Percentiles rank a stretch among this genome's conserved stretches.
Evolutionary conservation across 1,140 invertebrate species (phyloP).

Genomic region (Drosophila aff.): DNA sequence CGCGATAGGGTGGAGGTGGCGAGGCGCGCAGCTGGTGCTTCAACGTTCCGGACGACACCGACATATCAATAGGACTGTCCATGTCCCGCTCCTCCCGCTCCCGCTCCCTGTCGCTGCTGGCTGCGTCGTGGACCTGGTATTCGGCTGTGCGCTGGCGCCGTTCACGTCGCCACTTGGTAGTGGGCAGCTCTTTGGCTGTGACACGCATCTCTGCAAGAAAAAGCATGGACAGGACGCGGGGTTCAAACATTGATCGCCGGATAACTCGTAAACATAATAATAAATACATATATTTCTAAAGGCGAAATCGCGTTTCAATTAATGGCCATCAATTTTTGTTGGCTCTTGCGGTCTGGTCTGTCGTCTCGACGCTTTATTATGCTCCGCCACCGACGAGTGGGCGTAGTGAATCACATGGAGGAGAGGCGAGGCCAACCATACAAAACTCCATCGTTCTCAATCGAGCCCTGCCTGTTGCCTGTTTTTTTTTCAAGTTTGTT

Average conservation of each 20-base stretch:
- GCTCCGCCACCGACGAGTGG: slow-evolving; percentile 49
- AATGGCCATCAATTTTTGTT: slow-evolving; percentile 64
- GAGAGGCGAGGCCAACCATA: slow-evolving; percentile 38
- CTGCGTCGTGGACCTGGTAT: slow-evolving; percentile 76
- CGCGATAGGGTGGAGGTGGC: slow-evolving; percentile 83
- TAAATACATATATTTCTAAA: slow-evolving; percentile 8
- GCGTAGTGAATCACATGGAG: slow-evolving; percentile 73
- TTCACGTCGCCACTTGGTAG: slow-evolving; percentile 89
- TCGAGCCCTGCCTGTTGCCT: slow-evolving; percentile 14
- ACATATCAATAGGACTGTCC: slow-evolving; percentile 85
- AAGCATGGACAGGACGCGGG: slow-evolving; percentile 12
- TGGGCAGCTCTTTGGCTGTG: slow-evolving; percentile 87
- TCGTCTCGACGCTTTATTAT: slow-evolving; percentile 58
- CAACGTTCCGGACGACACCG: slow-evolving; percentile 74
- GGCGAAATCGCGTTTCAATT: slow-evolving; percentile 54
- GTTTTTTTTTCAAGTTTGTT: slow-evolving; percentile 64
- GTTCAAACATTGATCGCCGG: slow-evolving; percentile 35
- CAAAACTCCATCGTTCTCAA: slow-evolving; percentile 29
- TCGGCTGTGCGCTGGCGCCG: slow-evolving; percentile 85
- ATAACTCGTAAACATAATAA: slow-evolving; percentile 6
- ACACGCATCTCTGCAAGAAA: slow-evolving; percentile 76
- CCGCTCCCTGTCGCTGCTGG: slow-evolving; percentile 41
- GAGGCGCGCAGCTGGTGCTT: slow-evolving; percentile 71
- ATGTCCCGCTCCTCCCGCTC: slow-evolving; percentile 52
- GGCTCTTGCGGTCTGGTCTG: slow-evolving; percentile 44